Evolutionary conservation across 2,797 vertebrate genomes (phyloP).

Genomic region (Jordanella pulchra): DNA sequence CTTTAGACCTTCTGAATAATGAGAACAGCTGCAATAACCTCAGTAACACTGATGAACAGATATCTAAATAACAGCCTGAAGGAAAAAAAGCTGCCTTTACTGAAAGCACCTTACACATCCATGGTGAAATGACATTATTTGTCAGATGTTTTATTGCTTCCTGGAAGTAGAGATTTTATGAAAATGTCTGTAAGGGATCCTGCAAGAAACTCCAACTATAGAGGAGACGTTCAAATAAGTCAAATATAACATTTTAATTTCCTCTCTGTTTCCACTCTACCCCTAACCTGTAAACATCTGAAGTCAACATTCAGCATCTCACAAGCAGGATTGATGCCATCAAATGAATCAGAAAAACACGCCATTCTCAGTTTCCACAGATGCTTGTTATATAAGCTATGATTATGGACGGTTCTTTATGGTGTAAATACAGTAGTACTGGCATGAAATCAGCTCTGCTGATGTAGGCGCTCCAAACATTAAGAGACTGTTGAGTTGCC

Average conservation of each 20-base stretch:
- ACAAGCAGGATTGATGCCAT: not conserved
- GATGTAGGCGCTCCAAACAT: slow-evolving; percentile 10
- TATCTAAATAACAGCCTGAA: slow-evolving; percentile 6
- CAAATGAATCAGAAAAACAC: not conserved
- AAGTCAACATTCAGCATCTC: slow-evolving; percentile 2
- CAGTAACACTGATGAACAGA: slow-evolving; percentile 24
- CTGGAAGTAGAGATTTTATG: not conserved
- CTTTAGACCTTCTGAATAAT: slow-evolving; percentile 18
- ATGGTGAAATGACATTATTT: not conserved
- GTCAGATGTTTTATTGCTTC: slow-evolving; percentile 12
- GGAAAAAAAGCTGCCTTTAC: not conserved
- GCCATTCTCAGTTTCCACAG: slow-evolving; percentile 2
- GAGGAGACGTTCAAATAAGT: not conserved
- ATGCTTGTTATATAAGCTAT: not conserved
- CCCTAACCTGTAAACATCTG: not conserved
- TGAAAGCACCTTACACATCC: not conserved
- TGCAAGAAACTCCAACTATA: not conserved
- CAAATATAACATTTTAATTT: not conserved
- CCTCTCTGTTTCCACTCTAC: not conserved
- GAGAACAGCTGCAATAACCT: slow-evolving; percentile 30
- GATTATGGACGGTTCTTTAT: slow-evolving; percentile 6
- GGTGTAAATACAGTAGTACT: slow-evolving; percentile 3
- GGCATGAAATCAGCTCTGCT: slow-evolving; percentile 9
- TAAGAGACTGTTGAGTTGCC: slow-evolving; percentile 1
- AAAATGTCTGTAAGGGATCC: not conserved